A percentile compares a stretch with the other conserved stretches of the same genome.
Conservation (phyloP, 2,888 invertebrate species). For the Andricus quercusramuli region DNA sequence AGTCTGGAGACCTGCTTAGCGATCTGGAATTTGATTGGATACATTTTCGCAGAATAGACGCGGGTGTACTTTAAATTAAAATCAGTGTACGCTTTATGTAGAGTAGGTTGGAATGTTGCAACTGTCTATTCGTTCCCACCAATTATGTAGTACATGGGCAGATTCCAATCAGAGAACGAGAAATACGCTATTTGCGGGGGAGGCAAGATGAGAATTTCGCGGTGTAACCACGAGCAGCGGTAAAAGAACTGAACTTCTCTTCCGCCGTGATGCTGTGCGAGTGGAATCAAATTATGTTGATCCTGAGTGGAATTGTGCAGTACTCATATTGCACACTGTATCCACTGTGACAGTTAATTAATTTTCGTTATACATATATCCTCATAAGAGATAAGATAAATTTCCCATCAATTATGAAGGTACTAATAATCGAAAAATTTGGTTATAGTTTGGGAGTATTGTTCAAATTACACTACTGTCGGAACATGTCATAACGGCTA, state of each 20-base stretch:
- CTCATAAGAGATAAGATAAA: too few species aligned
- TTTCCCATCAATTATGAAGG: too few species aligned
- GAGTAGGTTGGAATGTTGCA: background rate
- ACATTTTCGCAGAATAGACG: background rate
- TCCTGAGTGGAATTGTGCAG: too few species aligned
- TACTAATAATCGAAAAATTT: too few species aligned
- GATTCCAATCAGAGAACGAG: background rate
- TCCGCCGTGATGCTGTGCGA: background rate
- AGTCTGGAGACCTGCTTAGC: too few species aligned
- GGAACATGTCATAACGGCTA: too few species aligned
- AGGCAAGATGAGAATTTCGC: background rate
- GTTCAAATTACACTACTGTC: too few species aligned
- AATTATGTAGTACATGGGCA: background rate
- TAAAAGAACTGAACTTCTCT: background rate
- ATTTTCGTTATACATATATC: too few species aligned
- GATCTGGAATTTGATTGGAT: background rate
- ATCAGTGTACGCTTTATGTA: conserved; percentile 12
- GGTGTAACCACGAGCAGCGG: background rate
- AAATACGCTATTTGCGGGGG: background rate
- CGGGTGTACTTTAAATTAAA: conserved; percentile 16
- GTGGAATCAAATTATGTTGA: background rate
- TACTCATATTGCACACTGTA: too few species aligned
- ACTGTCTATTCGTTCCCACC: conserved; percentile 33
- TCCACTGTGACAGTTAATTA: too few species aligned
- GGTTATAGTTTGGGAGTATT: too few species aligned